Evolutionary conservation across 2,113 vertebrate genomes (phyloP).

Genomic region (Athene noctua): DNA sequence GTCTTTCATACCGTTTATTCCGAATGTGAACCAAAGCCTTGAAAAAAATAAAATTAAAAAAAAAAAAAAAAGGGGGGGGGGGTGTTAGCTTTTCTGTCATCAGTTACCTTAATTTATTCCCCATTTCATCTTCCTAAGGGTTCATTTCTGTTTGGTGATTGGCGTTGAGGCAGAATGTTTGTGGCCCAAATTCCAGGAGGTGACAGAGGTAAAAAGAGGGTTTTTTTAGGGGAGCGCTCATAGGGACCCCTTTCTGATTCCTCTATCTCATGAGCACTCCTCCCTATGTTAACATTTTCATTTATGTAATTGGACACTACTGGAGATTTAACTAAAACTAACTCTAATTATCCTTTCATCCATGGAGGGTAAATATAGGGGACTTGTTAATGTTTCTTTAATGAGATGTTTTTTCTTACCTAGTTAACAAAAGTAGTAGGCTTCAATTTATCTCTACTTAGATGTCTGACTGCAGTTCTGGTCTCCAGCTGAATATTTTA

Average conservation of each 20-base stretch:
- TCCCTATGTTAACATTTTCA: neutral
- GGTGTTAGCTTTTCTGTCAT: neutral
- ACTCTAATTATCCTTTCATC: neutral
- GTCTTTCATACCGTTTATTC: neutral
- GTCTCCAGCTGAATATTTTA: constrained; percentile 4
- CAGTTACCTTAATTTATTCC: neutral
- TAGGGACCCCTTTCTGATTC: neutral
- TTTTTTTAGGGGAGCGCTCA: neutral
- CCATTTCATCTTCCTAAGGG: neutral
- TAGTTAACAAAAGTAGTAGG: neutral
- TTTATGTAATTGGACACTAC: neutral
- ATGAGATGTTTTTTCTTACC: neutral
- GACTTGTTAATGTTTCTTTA: neutral
- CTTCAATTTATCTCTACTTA: neutral
- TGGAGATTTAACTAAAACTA: neutral
- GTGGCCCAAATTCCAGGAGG: neutral
- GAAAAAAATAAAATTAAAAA: neutral
- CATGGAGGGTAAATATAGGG: neutral
- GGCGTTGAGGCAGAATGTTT: neutral
- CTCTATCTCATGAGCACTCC: neutral
- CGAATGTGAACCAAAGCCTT: neutral
- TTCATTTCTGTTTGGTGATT: neutral
- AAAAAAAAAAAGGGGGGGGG: no score
- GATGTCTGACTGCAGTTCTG: neutral
- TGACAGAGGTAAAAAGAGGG: neutral